These are phyloP conservation scores for Poecilia picta DNA, from an alignment of 2,797 vertebrate genomes.

Conservation along the genomic window DNA sequence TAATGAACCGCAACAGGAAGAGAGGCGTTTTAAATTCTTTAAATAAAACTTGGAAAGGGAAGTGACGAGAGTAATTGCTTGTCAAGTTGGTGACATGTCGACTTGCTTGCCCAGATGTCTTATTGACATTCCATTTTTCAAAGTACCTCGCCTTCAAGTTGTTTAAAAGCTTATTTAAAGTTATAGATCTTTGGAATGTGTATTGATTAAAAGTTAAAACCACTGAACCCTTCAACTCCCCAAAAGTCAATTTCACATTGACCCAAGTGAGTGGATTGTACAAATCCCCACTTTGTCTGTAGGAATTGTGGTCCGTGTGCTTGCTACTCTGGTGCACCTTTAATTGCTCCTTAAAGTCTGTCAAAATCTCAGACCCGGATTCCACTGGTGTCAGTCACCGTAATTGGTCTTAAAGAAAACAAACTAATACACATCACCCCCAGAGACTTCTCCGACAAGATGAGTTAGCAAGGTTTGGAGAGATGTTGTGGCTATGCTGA, in stretches of 20 bases:
- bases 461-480: constrained; percentile 41
- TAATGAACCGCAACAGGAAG: neutral
- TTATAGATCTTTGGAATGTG: constrained; percentile 42
- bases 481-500: constrained; percentile 21
- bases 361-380: constrained; percentile 41
- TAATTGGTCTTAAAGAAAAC: constrained; percentile 63
- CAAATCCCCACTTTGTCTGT: constrained; percentile 31
- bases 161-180: constrained; percentile 39
- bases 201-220: constrained; percentile 41
- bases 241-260: constrained; percentile 46
- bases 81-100: constrained; percentile 22
- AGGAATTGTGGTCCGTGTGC: constrained; percentile 17
- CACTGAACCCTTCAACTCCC: constrained; percentile 19
- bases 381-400: constrained; percentile 54
- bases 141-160: constrained; percentile 9
- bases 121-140: constrained; percentile 22
- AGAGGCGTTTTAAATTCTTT: neutral
- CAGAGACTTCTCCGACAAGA: constrained; percentile 13
- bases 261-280: constrained; percentile 27
- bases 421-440: constrained; percentile 53
- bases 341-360: constrained; percentile 66
- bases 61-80: constrained; percentile 16
- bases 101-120: constrained; percentile 28
- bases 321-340: constrained; percentile 19
- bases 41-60: constrained; percentile 8